A percentile compares a stretch with the other conserved stretches of the same genome.
Evolutionary conservation across 2,888 invertebrate genomes (phyloP).

Genomic region (Trilocha varians): DNA sequence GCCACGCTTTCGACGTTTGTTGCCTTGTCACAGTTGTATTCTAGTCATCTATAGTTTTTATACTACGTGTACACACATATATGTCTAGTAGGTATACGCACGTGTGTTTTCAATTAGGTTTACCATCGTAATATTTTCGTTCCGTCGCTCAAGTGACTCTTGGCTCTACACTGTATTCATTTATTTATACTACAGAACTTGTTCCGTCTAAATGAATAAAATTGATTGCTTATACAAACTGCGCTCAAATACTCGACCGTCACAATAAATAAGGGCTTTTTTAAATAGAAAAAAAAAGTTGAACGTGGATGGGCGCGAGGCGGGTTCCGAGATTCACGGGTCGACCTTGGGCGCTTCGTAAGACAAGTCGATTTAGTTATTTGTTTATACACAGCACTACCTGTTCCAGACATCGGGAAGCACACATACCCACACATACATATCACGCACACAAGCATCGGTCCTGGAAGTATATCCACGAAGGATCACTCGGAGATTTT

Average conservation of each 20-base stretch:
- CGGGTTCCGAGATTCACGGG: slow-evolving; percentile 30
- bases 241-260: slow-evolving; percentile 70
- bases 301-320: slow-evolving; percentile 33
- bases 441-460: not conserved
- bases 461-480: slow-evolving; percentile 25
- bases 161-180: slow-evolving; percentile 49
- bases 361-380: slow-evolving; percentile 72
- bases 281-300: slow-evolving; percentile 51
- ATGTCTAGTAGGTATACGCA: not conserved
- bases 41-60: not conserved
- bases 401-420: slow-evolving; percentile 41
- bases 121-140: not conserved
- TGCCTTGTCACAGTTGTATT: slow-evolving; percentile 20
- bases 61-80: not conserved
- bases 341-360: slow-evolving; percentile 65
- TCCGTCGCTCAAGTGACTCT: slow-evolving; percentile 20
- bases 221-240: slow-evolving; percentile 74
- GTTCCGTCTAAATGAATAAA: slow-evolving; percentile 71
- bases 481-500: slow-evolving; percentile 61
- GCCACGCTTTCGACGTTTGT: slow-evolving; percentile 32
- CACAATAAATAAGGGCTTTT: slow-evolving; percentile 69
- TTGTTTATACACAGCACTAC: slow-evolving; percentile 72
- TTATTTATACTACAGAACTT: slow-evolving; percentile 62
- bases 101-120: not conserved
- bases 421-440: slow-evolving; percentile 20